These are phyloP conservation scores for Botia kubotai DNA, from an alignment of 2,797 vertebrate species.

Conservation along the genomic window DNA sequence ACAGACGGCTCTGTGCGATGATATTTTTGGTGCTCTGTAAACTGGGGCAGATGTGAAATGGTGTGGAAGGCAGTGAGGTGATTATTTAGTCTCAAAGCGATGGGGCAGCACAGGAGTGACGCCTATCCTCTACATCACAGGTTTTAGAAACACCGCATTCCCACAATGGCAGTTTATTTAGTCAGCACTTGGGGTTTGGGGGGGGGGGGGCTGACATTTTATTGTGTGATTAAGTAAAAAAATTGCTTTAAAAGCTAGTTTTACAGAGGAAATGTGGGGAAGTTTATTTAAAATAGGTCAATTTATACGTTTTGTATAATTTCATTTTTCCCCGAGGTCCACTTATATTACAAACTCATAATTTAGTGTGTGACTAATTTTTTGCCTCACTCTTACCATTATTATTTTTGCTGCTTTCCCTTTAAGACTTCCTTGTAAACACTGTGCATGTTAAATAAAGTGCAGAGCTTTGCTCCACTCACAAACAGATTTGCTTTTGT, in stretches of 20 bases:
- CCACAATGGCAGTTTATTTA: constrained; percentile 19
- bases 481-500: neutral
- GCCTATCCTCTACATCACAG: constrained; percentile 34
- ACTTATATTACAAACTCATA: constrained; percentile 2
- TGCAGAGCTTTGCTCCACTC: neutral
- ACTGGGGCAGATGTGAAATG: constrained; percentile 56
- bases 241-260: constrained; percentile 22
- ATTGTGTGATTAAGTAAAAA: constrained; percentile 32
- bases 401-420: neutral
- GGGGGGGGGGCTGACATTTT: constrained; percentile 12
- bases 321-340: neutral
- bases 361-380: neutral
- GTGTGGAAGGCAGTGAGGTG: constrained; percentile 46
- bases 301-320: neutral
- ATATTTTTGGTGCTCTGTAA: constrained; percentile 60
- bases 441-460: neutral
- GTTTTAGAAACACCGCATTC: constrained; percentile 7
- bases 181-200: constrained; percentile 18
- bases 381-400: neutral
- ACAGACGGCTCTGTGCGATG: constrained; percentile 46
- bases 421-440: neutral
- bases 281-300: neutral
- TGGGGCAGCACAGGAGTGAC: constrained; percentile 48
- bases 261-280: constrained; percentile 1
- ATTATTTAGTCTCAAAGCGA: constrained; percentile 50